phyloP scores from a whole-genome alignment of 2,113 vertebrate species.

The Vicugna pacos region DNA sequence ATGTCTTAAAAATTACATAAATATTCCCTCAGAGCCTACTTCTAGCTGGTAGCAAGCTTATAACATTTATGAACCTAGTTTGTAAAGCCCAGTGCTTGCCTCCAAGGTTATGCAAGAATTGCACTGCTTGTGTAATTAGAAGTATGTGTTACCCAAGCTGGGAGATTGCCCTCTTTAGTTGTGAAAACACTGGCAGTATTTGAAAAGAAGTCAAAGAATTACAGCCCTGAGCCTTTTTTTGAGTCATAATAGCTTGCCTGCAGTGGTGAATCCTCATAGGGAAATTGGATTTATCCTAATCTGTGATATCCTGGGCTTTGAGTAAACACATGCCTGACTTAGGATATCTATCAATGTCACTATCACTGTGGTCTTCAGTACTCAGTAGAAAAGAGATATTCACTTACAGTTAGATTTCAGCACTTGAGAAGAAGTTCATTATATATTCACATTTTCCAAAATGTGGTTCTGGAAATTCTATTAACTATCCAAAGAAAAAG shows the following conservation, averaged over 20 bases:
- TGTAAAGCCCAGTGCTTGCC: not conserved
- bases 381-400: not conserved
- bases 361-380: not conserved
- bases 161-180: not conserved
- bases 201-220: not conserved
- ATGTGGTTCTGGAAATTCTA: not conserved
- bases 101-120: not conserved
- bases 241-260: not conserved
- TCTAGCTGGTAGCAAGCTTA: not conserved
- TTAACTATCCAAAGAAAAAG: not conserved
- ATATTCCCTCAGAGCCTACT: conserved; percentile 4
- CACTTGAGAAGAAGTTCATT: not conserved
- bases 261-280: not conserved
- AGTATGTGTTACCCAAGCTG: not conserved
- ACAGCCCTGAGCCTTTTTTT: not conserved
- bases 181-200: conserved; percentile 5
- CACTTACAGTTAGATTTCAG: not conserved
- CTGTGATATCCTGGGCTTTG: not conserved
- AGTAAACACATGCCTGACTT: not conserved
- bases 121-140: conserved; percentile 1
- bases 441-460: not conserved
- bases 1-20: conserved; percentile 39
- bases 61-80: not conserved
- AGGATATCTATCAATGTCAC: not conserved
- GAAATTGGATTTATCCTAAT: not conserved